Evolutionary conservation across 1,140 invertebrate genomes (phyloP).

Genomic region (Atta cephalotes): DNA sequence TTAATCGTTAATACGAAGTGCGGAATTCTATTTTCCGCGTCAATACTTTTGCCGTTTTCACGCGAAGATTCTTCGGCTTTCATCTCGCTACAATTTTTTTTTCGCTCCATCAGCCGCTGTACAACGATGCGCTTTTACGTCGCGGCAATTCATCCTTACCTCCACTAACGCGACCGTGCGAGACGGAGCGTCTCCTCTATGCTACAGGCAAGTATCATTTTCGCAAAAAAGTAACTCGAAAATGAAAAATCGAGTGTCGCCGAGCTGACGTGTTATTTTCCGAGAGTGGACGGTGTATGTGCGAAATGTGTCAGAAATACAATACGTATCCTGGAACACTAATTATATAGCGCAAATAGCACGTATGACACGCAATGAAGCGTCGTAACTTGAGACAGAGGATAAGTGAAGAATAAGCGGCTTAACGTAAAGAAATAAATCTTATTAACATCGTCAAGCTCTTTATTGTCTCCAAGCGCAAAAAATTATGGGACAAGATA

Average conservation of each 20-base stretch:
- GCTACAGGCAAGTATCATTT: conserved; percentile 34
- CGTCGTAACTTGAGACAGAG: background rate
- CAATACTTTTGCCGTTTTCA: conserved; percentile 58
- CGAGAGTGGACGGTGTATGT: conserved; percentile 12
- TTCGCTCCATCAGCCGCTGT: conserved; percentile 37
- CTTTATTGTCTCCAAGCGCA: background rate
- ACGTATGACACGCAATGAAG: background rate
- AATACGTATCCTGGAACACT: conserved; percentile 17
- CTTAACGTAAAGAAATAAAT: conserved; percentile 26
- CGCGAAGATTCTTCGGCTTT: conserved; percentile 59
- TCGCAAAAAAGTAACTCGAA: conserved; percentile 61
- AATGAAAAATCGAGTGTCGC: conserved; percentile 69
- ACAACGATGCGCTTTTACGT: conserved; percentile 67
- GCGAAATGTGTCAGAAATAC: conserved; percentile 36
- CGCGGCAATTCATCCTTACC: conserved; percentile 67
- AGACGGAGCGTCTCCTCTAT: conserved; percentile 15
- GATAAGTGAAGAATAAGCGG: background rate
- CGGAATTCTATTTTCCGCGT: conserved; percentile 41
- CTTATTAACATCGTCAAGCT: background rate
- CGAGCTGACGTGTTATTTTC: conserved; percentile 49
- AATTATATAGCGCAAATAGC: conserved; percentile 17
- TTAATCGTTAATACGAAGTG: conserved; percentile 67
- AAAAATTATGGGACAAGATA: conserved; percentile 5
- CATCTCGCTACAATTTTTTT: conserved; percentile 65
- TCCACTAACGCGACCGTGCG: conserved; percentile 55